phyloP scores from a whole-genome alignment of 2,113 vertebrate genomes.

The Austrofundulus limnaeus region DNA sequence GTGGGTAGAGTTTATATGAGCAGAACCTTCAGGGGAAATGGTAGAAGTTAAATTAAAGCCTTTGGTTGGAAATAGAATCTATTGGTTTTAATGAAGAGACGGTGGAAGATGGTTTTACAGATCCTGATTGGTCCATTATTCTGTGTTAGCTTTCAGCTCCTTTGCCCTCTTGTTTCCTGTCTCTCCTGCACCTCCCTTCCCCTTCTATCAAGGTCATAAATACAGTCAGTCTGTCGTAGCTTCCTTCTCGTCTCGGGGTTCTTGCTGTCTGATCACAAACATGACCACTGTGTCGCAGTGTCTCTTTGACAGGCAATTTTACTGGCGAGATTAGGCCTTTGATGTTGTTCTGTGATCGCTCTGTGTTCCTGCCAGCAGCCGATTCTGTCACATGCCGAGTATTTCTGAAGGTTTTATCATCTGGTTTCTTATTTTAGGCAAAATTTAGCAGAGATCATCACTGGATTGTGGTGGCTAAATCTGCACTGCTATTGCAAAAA shows the following conservation, averaged over 20 bases:
- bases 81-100: conserved; percentile 33
- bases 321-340: conserved; percentile 29
- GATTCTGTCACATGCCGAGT: conserved; percentile 2
- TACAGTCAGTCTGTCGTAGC: conserved; percentile 9
- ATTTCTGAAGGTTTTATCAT: conserved; percentile 18
- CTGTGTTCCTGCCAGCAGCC: conserved; percentile 2
- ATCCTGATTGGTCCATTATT: conserved; percentile 51
- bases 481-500: too few relatives aligned
- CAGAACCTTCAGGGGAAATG: neutral
- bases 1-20: too few relatives aligned
- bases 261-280: conserved; percentile 24
- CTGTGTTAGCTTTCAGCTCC: conserved; percentile 25
- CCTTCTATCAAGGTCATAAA: conserved; percentile 11
- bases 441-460: neutral
- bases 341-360: conserved; percentile 25
- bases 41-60: too few relatives aligned
- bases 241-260: conserved; percentile 3
- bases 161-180: neutral
- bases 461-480: neutral
- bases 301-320: conserved; percentile 27
- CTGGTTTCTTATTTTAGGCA: neutral
- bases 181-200: neutral
- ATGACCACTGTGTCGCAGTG: conserved; percentile 13
- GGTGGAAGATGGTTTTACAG: conserved; percentile 59
- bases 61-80: neutral